Evolutionary conservation across 2,797 vertebrate genomes (phyloP).

Genomic region (Sebastolobus altivelis): DNA sequence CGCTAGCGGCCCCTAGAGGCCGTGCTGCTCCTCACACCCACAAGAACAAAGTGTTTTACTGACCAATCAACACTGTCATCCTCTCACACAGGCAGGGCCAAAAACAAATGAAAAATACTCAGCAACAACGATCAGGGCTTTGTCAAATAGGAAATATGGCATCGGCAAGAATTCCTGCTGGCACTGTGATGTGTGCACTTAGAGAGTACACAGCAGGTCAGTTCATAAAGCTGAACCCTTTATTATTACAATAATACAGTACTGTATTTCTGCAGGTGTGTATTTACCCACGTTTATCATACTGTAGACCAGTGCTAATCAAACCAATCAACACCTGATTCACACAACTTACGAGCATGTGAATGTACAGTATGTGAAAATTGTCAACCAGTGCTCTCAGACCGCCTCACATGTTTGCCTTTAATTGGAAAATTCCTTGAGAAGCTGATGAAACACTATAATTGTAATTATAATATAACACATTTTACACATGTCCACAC

Average conservation of each 20-base stretch:
- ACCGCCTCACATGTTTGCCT: neutral
- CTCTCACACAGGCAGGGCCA: slow-evolving; percentile 21
- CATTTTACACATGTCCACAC: neutral
- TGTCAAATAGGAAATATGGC: slow-evolving; percentile 33
- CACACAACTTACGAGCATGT: neutral
- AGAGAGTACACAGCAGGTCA: neutral
- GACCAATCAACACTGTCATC: slow-evolving; percentile 37
- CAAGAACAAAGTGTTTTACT: slow-evolving; percentile 53
- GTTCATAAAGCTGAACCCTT: slow-evolving; percentile 8
- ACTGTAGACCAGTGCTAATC: neutral
- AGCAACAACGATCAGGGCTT: slow-evolving; percentile 18
- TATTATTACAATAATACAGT: neutral
- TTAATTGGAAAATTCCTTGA: neutral
- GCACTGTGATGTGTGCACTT: slow-evolving; percentile 14
- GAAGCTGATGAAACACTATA: neutral
- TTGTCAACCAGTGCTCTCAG: neutral
- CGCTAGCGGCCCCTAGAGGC: slow-evolving; percentile 74
- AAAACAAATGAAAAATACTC: slow-evolving; percentile 33
- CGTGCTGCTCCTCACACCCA: slow-evolving; percentile 33
- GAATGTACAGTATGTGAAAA: neutral
- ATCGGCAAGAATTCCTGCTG: slow-evolving; percentile 12
- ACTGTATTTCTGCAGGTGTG: slow-evolving; percentile 17
- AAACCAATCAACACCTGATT: slow-evolving; percentile 7
- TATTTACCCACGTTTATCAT: neutral
- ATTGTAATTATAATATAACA: neutral